A percentile compares a stretch with the other conserved stretches of the same genome.
Evolutionary conservation across 2,113 vertebrate genomes (phyloP).

Genomic region (Miniopterus natalensis): DNA sequence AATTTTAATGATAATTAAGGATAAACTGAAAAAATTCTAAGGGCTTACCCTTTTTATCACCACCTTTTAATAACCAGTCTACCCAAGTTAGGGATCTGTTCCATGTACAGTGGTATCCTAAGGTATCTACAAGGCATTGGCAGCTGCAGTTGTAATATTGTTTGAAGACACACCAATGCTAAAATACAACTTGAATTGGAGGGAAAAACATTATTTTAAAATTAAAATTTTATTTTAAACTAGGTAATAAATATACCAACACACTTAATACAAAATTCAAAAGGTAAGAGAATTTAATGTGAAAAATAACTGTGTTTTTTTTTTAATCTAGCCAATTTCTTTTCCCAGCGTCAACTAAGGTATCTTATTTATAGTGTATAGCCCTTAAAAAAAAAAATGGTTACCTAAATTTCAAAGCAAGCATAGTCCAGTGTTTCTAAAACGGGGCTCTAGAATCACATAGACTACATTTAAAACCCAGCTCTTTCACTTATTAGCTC

Average conservation of each 20-base stretch:
- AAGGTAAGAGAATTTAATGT: constrained; percentile 11
- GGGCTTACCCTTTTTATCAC: background rate
- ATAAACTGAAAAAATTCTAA: constrained; percentile 43
- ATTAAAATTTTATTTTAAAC: constrained; percentile 49
- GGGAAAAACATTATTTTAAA: constrained; percentile 51
- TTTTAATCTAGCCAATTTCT: constrained; percentile 28
- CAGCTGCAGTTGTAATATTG: background rate
- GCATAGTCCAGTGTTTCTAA: constrained; percentile 20
- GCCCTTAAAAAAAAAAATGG: constrained; percentile 1
- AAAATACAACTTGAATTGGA: constrained; percentile 43
- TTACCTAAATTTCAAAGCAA: constrained; percentile 41
- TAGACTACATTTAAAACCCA: constrained; percentile 15
- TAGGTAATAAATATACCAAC: background rate
- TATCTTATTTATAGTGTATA: constrained; percentile 32
- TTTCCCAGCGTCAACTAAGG: background rate
- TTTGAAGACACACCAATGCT: background rate
- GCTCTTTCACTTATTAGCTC: constrained; percentile 25
- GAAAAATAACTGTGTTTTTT: constrained; percentile 42
- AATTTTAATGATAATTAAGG: constrained; percentile 36
- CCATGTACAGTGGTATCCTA: background rate
- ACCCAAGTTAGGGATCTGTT: background rate
- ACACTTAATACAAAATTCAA: constrained; percentile 32
- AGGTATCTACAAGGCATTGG: background rate
- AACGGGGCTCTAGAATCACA: background rate
- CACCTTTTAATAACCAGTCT: background rate